Evolutionary conservation across 1,140 invertebrate species (phyloP).

Genomic region (Luehdorfia chinensis): DNA sequence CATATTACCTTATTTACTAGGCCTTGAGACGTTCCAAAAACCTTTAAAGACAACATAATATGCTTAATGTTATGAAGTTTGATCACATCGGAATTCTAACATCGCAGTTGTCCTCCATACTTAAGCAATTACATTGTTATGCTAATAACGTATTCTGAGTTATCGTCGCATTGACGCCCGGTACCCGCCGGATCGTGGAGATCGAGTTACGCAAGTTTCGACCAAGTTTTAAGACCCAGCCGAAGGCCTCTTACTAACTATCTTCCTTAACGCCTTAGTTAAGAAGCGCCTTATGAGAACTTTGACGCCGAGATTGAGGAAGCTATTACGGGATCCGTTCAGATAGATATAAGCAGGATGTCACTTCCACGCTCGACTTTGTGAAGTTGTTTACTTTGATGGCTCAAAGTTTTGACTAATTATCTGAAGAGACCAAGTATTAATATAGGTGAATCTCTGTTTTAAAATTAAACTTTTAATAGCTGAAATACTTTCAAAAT

Average conservation of each 20-base stretch:
- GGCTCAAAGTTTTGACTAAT: constrained; percentile 56
- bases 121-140: constrained; percentile 43
- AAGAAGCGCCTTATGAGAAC: constrained; percentile 74
- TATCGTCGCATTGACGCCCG: constrained; percentile 56
- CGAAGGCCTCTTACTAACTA: constrained; percentile 74
- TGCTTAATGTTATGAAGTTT: constrained; percentile 6
- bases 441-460: constrained; percentile 1
- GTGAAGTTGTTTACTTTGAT: constrained; percentile 72
- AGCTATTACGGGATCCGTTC: constrained; percentile 74
- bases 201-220: constrained; percentile 71
- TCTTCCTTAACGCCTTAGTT: constrained; percentile 75
- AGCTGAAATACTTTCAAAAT: too few species aligned
- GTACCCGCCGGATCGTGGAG: constrained; percentile 48
- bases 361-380: constrained; percentile 72
- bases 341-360: constrained; percentile 73
- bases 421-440: constrained; percentile 37
- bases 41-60: too few species aligned
- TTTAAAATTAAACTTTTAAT: background rate
- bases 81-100: constrained; percentile 10
- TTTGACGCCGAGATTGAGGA: constrained; percentile 73
- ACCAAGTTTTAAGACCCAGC: constrained; percentile 72
- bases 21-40: too few species aligned
- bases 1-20: constrained; percentile 20
- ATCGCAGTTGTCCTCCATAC: constrained; percentile 16
- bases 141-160: constrained; percentile 67